Evolutionary conservation across 2,888 invertebrate genomes (phyloP), one percentile per base, ranked within the genome.

Genomic region (Pedicia rivosa): DNA sequence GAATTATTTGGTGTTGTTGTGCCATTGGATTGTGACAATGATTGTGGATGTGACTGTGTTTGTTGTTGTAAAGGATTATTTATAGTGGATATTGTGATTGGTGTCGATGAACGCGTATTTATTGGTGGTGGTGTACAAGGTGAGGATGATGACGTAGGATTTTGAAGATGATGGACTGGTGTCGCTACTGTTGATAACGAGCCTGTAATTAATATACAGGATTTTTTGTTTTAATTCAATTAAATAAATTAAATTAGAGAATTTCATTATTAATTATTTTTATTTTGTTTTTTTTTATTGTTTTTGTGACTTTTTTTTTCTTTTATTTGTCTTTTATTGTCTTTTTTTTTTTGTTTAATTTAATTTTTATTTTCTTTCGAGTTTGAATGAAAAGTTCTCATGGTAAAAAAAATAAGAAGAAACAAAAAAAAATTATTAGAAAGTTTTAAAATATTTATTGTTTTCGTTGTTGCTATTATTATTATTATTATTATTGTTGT

Each of bases 1-100:
- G 46, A 55, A 57, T 37, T 57, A 55, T 56, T 42, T 53, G 50
- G 42, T 52, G 49, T 48, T 47, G 49, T n/a, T n/a, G n/a, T n/a
- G n/a, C n/a, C n/a, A 42, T 51, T 54, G 47, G 56, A 50, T 49
- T 57, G 50, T 43, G 53, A 48, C 14, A 35, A 35, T 35, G 12
- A 20, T 30, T 17, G 29, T 27, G 9, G 35, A 30, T 9, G 17
- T 32, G 13, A 25, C 32, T 28, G 14, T 33, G n/a, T 27, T 9
- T 27, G 13, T 27, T 32, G 37, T n/a, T n/a, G n/a, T n/a, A n/a
- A n/a, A n/a, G n/a, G n/a, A n/a, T n/a, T n/a, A n/a, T n/a, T n/a
- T n/a, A n/a, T n/a, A n/a, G n/a, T n/a, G n/a, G n/a, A n/a, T n/a
- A n/a, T n/a, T n/a, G n/a, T 28, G 15, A 37, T 27, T 34, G 38